phyloP scores from a whole-genome alignment of 2,888 invertebrate genomes.

The Argynnis bischoffii region DNA sequence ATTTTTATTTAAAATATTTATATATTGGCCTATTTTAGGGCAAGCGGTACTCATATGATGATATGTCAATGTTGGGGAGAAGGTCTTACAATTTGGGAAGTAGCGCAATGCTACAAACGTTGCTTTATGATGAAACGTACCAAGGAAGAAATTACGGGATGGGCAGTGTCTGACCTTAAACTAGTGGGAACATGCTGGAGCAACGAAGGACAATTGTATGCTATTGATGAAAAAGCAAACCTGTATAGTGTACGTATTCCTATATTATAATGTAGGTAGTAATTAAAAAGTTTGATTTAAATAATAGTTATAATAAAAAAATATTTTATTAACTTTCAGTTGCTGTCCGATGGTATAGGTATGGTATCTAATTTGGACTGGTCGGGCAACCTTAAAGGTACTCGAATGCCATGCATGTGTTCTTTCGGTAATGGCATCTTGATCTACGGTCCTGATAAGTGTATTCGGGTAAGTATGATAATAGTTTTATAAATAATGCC shows the following conservation, averaged over 20 bases:
- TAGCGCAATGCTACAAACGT: constrained; percentile 68
- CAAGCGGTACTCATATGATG: constrained; percentile 67
- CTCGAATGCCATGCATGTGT: constrained; percentile 55
- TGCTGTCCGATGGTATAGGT: constrained; percentile 68
- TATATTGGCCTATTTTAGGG: constrained; percentile 47
- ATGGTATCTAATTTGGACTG: constrained; percentile 68
- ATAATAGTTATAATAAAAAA: neutral
- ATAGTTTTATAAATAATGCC: neutral
- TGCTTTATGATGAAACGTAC: constrained; percentile 62
- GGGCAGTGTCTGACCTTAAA: constrained; percentile 58
- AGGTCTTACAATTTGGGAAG: constrained; percentile 73
- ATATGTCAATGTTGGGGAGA: constrained; percentile 71
- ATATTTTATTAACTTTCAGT: constrained; percentile 47
- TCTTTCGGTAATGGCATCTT: constrained; percentile 65
- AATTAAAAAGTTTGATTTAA: neutral
- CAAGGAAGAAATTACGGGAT: constrained; percentile 55
- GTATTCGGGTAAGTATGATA: constrained; percentile 58
- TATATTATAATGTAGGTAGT: too few relatives aligned
- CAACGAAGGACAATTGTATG: constrained; percentile 68
- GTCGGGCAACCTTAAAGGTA: constrained; percentile 54
- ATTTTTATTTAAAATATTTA: neutral
- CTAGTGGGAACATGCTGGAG: constrained; percentile 65
- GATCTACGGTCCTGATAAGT: constrained; percentile 67
- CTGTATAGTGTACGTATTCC: constrained; percentile 62
- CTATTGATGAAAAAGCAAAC: constrained; percentile 59